A percentile compares a stretch with the other conserved stretches of the same genome.
phyloP scores from a whole-genome alignment of 2,888 invertebrate genomes.

The Arctia plantaginis region DNA sequence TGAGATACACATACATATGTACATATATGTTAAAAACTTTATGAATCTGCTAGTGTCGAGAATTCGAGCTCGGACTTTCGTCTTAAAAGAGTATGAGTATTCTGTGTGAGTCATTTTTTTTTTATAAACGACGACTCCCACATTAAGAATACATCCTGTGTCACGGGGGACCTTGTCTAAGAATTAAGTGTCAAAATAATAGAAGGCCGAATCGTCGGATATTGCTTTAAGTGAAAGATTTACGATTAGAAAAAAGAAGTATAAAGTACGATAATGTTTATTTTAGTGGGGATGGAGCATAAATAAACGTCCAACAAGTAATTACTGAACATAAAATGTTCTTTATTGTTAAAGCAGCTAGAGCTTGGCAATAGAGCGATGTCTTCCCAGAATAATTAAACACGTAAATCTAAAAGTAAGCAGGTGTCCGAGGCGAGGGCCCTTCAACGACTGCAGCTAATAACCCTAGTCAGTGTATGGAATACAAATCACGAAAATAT shows the following conservation, averaged over 20 bases:
- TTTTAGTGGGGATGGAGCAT: not conserved
- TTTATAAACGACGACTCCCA: too few species aligned
- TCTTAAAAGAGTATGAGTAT: too few species aligned
- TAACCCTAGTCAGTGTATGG: not conserved
- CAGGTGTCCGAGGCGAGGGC: slow-evolving; percentile 2
- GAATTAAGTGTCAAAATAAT: not conserved
- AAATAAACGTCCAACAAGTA: slow-evolving; percentile 13
- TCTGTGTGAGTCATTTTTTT: too few species aligned
- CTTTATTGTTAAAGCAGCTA: slow-evolving; percentile 24
- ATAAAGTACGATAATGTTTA: slow-evolving; percentile 1
- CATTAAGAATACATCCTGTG: too few species aligned
- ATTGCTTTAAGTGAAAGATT: not conserved
- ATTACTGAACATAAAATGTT: slow-evolving; percentile 19
- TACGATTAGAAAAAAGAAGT: not conserved
- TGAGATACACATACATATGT: too few species aligned
- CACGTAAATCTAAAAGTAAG: slow-evolving; percentile 28
- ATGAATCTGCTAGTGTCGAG: too few species aligned
- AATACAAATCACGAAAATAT: not conserved
- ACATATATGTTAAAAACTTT: too few species aligned
- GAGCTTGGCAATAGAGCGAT: slow-evolving; percentile 15
- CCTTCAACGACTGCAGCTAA: not conserved
- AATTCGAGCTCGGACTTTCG: too few species aligned
- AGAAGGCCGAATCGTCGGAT: not conserved
- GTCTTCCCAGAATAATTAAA: slow-evolving; percentile 37
- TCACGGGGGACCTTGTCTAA: too few species aligned